Evolutionary conservation across 2,888 invertebrate genomes (phyloP), one percentile per base, ranked within the genome.

Genomic region (Sinohyriopsis cumingii): DNA sequence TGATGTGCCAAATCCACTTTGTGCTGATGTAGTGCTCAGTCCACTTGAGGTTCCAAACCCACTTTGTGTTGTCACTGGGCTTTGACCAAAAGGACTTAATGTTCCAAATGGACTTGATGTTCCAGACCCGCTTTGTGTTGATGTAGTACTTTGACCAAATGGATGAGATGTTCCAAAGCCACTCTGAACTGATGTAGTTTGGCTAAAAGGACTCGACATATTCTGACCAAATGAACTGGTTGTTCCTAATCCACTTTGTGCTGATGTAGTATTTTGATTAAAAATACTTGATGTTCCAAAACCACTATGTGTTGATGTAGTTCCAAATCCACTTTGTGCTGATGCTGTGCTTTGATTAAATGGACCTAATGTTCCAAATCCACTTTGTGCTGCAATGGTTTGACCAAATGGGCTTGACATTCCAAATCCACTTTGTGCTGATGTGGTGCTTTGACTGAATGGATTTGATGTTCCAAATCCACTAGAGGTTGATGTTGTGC

Each of bases 291-390:
- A 18, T 55, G 61, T 24, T 57, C 68, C 68, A 68, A 68, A 68
- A 18, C 55, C 61, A 24, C 55, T 55, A 56, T 45, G 33, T 55
- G 61, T 62, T 56, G 62, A 15, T 15, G 63, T 24, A 45, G 33
- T 62, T 64, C 64, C 64, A 65, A 68, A 65, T 15, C 62, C 63
- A 62, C 70, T 63, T 60, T 55, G 56, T n/a, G 55, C 28, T 60
- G 60, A 24, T 60, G 68, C n/a, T 1, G 45, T 45, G n/a, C n/a
- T n/a, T n/a, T 28, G 28, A 28, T 28, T 28, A 28, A 28, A 28
- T 4, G 28, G 28, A 28, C 5, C 5, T 28, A 5, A 28, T 28
- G 60, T 64, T 71, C 68, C 68, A 71, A 68, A 68, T 22, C 68
- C 68, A 24, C 19, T 45, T 62, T 15, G 20, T 57, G 5, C 6